These are phyloP conservation scores for Dasyornis broadbenti DNA, from an alignment of 2,113 vertebrate genomes.

Conservation along the genomic window DNA sequence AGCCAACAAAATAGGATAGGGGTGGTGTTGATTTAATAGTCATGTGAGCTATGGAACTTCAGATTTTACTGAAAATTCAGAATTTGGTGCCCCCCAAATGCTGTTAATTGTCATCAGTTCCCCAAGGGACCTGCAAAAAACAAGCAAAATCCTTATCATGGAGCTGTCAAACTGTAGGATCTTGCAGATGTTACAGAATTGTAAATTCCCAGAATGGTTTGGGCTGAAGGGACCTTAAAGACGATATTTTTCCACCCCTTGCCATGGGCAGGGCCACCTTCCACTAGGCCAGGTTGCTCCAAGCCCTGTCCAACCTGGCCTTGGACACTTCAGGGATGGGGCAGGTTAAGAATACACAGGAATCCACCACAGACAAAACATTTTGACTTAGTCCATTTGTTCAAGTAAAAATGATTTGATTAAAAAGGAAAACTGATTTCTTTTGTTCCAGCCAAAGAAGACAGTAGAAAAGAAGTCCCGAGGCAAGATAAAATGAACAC, in stretches of 20 bases:
- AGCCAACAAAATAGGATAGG: not conserved
- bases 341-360: not conserved
- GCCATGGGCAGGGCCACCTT: not conserved
- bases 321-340: not conserved
- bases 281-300: not conserved
- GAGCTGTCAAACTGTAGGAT: not conserved
- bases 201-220: not conserved
- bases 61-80: not conserved
- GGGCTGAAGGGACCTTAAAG: not conserved
- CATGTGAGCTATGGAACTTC: not conserved
- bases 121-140: not conserved
- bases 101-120: not conserved
- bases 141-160: not conserved
- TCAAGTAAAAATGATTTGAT: not conserved
- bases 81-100: not conserved
- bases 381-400: not conserved
- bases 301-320: not conserved
- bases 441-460: conserved; percentile 71
- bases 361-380: not conserved
- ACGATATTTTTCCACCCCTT: not conserved
- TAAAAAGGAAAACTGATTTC: conserved; percentile 42
- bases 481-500: conserved; percentile 61
- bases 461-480: conserved; percentile 58
- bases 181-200: not conserved
- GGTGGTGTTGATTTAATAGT: not conserved